Evolutionary conservation across 2,113 vertebrate species (phyloP).

Genomic region (Sinocyclocheilus anshuiensis): DNA sequence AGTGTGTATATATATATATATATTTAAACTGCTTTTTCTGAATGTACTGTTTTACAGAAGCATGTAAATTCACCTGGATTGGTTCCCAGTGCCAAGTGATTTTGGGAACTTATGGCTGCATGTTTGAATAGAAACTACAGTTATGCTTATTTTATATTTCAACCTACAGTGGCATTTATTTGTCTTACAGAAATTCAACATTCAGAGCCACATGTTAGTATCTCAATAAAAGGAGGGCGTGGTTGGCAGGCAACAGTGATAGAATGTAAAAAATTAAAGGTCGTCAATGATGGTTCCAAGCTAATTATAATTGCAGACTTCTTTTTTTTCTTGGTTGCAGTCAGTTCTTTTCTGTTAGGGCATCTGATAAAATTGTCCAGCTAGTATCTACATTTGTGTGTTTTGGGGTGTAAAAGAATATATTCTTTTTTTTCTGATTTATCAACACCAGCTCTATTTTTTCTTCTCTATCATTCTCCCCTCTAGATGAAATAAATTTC

Average conservation of each 20-base stretch:
- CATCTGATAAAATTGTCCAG: neutral
- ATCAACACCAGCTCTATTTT: slow-evolving; percentile 15
- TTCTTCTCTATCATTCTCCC: neutral
- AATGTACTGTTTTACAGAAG: neutral
- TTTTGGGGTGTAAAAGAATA: slow-evolving; percentile 46
- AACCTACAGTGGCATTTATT: neutral
- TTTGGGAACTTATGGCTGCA: neutral
- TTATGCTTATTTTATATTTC: neutral
- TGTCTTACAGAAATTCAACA: neutral
- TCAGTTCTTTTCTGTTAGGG: neutral
- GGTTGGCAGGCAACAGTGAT: neutral
- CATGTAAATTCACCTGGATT: neutral
- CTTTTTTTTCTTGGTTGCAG: neutral
- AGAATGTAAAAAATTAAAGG: neutral
- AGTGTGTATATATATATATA: too few relatives aligned
- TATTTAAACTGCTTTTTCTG: too few relatives aligned
- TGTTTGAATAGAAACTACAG: neutral
- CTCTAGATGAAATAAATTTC: slow-evolving; percentile 65
- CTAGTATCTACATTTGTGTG: neutral
- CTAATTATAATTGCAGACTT: slow-evolving; percentile 22
- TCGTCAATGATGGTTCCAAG: neutral
- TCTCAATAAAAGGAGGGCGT: neutral
- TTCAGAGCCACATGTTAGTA: too few relatives aligned
- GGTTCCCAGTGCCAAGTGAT: neutral
- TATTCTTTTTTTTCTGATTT: neutral